These are phyloP conservation scores for Liasis olivaceus DNA, from an alignment of 2,797 vertebrate species.

Conservation along the genomic window DNA sequence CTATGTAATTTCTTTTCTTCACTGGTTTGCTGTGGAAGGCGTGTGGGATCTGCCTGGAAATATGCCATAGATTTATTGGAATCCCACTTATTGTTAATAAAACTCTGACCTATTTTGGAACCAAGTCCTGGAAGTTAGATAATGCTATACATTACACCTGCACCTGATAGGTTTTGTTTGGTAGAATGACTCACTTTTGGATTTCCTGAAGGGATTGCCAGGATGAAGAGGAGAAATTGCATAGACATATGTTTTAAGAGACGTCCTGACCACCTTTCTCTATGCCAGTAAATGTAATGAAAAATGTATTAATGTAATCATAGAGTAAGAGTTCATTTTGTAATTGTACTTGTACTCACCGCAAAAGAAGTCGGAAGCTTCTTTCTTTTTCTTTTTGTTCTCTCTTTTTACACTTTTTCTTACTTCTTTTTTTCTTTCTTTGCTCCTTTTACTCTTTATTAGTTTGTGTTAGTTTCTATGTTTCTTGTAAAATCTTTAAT, in stretches of 20 bases:
- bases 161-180: conserved; percentile 15
- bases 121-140: conserved; percentile 23
- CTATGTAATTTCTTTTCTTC: conserved; percentile 36
- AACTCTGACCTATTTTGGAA: conserved; percentile 17
- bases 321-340: too few relatives aligned
- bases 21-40: conserved; percentile 55
- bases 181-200: conserved; percentile 8
- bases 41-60: conserved; percentile 44
- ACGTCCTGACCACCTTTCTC: background rate
- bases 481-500: too few relatives aligned
- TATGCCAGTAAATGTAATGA: conserved; percentile 20
- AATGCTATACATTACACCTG: conserved; percentile 27
- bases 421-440: too few relatives aligned
- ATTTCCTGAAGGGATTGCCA: conserved; percentile 21
- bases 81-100: conserved; percentile 23
- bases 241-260: background rate
- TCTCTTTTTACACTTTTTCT: too few relatives aligned
- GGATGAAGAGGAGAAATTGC: background rate
- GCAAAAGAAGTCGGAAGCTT: too few relatives aligned
- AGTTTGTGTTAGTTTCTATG: too few relatives aligned
- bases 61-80: conserved; percentile 27
- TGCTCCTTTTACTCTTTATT: too few relatives aligned
- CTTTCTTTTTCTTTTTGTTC: too few relatives aligned
- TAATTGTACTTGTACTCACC: too few relatives aligned
- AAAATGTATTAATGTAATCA: conserved; percentile 41